These are phyloP conservation scores for Myotis brandtii DNA, from an alignment of 2,113 vertebrate genomes.

Conservation along the genomic window DNA sequence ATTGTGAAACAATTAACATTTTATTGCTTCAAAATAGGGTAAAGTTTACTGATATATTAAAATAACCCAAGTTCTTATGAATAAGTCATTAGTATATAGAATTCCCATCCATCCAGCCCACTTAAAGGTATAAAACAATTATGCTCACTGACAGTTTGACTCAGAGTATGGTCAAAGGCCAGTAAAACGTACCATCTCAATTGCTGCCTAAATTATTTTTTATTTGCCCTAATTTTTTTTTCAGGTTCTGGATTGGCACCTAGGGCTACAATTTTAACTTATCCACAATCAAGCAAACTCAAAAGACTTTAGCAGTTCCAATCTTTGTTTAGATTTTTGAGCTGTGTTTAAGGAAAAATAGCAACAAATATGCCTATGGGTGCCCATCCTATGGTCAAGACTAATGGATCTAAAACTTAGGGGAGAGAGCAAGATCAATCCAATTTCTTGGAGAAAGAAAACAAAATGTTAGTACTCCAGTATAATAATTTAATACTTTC, in stretches of 20 bases:
- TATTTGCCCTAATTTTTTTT: slow-evolving; percentile 3
- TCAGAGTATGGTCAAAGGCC: not conserved
- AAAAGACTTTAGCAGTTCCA: not conserved
- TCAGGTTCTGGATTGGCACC: not conserved
- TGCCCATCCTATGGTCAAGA: not conserved
- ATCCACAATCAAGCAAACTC: slow-evolving; percentile 19
- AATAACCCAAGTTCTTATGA: not conserved
- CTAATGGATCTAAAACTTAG: not conserved
- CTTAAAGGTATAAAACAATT: not conserved
- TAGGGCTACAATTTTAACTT: not conserved
- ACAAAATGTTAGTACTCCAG: not conserved
- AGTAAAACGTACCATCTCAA: not conserved
- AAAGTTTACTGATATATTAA: not conserved
- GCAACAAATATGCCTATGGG: not conserved
- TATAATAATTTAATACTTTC: not conserved
- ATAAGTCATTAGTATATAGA: not conserved
- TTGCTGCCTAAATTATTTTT: not conserved
- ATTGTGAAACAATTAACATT: not conserved
- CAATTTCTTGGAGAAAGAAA: not conserved
- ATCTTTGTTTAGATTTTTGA: not conserved
- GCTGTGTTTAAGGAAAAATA: not conserved
- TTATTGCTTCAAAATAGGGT: slow-evolving; percentile 17
- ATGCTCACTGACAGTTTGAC: not conserved
- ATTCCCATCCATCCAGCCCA: not conserved
- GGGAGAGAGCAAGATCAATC: not conserved